phyloP scores from a whole-genome alignment of 2,797 vertebrate species.

The Benthosema pterotum region DNA sequence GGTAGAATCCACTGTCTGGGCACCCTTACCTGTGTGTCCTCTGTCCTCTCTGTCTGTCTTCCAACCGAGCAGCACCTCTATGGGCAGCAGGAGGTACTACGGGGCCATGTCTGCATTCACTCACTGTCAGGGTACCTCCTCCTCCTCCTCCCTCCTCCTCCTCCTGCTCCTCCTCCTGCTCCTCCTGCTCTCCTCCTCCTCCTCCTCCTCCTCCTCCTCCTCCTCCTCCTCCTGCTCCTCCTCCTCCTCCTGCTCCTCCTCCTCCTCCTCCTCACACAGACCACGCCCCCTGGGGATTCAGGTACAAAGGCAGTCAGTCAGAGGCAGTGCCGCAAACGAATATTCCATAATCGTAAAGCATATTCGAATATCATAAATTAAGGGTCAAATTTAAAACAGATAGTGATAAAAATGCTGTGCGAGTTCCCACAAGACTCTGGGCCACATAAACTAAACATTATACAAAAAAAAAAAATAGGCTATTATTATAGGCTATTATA shows the following conservation, averaged over 20 bases:
- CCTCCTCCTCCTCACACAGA: slow-evolving; percentile 47
- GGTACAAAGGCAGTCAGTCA: slow-evolving; percentile 69
- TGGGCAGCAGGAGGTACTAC: slow-evolving; percentile 22
- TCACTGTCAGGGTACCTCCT: slow-evolving; percentile 34
- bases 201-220: slow-evolving; percentile 58
- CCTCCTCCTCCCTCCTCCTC: slow-evolving; percentile 36
- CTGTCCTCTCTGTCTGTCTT: slow-evolving; percentile 27
- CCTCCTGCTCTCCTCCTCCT: too few relatives aligned
- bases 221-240: slow-evolving; percentile 25
- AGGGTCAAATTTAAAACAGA: too few relatives aligned
- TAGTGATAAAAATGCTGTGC: too few relatives aligned
- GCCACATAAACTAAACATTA: too few relatives aligned
- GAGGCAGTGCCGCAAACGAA: too few relatives aligned
- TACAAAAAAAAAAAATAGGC: too few relatives aligned
- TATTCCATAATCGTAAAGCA: too few relatives aligned
- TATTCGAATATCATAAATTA: too few relatives aligned
- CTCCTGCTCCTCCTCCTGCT: too few relatives aligned
- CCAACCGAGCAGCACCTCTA: slow-evolving; percentile 46
- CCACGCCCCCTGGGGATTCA: slow-evolving; percentile 54
- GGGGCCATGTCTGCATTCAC: slow-evolving; percentile 65
- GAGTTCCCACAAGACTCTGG: too few relatives aligned
- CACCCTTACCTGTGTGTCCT: slow-evolving; percentile 70
- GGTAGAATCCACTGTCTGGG: too few relatives aligned
- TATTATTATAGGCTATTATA: too few relatives aligned
- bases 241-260: slow-evolving; percentile 2